Base-by-base conservation (phyloP, 2,113 vertebrate species). In the Leptocoma aspasia region DNA sequence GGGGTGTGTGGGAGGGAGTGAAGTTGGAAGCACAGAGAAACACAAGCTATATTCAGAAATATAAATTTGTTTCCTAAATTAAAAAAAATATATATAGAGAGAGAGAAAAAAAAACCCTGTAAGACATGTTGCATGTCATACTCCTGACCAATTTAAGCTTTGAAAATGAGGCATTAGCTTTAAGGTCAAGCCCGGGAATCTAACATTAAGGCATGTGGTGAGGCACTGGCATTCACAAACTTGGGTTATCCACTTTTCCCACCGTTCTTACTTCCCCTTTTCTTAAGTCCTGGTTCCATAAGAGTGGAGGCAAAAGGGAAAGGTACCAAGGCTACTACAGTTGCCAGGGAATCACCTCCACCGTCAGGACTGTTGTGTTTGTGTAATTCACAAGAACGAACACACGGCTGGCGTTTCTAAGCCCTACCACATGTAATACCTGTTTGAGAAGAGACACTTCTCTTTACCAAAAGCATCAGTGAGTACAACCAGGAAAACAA, bases 1-100 rank as follows among this genome's bases (percentile, higher is more conserved):
- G 5, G 8, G 2, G 11, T 5, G 5, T 22, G 15, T 14, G 6
- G 9, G 6, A 17, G 6, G 9, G 6, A 17, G 1, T 68, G 20
- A 66, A 57, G 84, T 54, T 0, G 44, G 9, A 91, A 86, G 35
- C 23, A 20, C 3, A 5, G 12, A 63, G 27, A 84, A 92, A 66
- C 18, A 56, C 3, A 45, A 80, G 28, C 39, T 61, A 27, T 53
- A 49, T 65, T 73, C 45, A 65, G 31, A 86, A 82, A 47, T 3
- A 9, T 9, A 2, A 57, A 63, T 49, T 61, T 60, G 13, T 41
- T 88, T 65, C 26, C 39, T 63, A 89, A 89, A 69, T 42, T 44
- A 18, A 56, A 84, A 78, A 31, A 20, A 20, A 30, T 6, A 50
- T 7, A 52, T 13, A 11, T 1, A 27, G 4, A n/a, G n/a, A n/a